phyloP scores from a whole-genome alignment of 1,140 invertebrate genomes.

The Callitettix versicolor region DNA sequence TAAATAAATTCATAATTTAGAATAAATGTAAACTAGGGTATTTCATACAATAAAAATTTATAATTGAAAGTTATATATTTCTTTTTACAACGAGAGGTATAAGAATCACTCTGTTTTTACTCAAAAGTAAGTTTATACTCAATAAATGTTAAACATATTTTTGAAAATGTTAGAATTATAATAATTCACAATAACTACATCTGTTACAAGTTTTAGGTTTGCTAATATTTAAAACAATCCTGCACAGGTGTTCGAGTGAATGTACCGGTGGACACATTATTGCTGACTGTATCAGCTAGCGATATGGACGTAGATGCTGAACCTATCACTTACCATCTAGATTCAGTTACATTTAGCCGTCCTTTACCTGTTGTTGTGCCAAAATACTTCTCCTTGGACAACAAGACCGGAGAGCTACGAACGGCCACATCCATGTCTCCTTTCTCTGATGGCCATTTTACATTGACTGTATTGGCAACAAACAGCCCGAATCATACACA shows the following conservation, averaged over 20 bases:
- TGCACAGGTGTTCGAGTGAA: slow-evolving; percentile 59
- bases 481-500: slow-evolving; percentile 46
- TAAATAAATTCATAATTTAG: too few relatives aligned
- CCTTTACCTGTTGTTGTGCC: slow-evolving; percentile 27
- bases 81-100: too few relatives aligned
- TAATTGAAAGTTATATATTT: too few relatives aligned
- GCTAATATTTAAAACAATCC: too few relatives aligned
- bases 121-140: too few relatives aligned
- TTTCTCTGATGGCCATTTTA: slow-evolving; percentile 61
- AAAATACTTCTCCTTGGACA: slow-evolving; percentile 44
- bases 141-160: too few relatives aligned
- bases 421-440: slow-evolving; percentile 54
- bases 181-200: too few relatives aligned
- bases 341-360: slow-evolving; percentile 49
- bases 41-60: too few relatives aligned
- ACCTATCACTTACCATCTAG: slow-evolving; percentile 50
- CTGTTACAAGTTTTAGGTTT: too few relatives aligned
- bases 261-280: slow-evolving; percentile 57
- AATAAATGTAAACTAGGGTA: too few relatives aligned
- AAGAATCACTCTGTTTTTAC: too few relatives aligned
- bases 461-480: slow-evolving; percentile 48
- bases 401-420: slow-evolving; percentile 52
- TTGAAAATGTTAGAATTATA: too few relatives aligned
- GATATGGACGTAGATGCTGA: slow-evolving; percentile 56
- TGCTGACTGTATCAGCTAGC: slow-evolving; percentile 51